phyloP scores from a whole-genome alignment of 2,888 invertebrate genomes.

The Drosophila borborema region DNA sequence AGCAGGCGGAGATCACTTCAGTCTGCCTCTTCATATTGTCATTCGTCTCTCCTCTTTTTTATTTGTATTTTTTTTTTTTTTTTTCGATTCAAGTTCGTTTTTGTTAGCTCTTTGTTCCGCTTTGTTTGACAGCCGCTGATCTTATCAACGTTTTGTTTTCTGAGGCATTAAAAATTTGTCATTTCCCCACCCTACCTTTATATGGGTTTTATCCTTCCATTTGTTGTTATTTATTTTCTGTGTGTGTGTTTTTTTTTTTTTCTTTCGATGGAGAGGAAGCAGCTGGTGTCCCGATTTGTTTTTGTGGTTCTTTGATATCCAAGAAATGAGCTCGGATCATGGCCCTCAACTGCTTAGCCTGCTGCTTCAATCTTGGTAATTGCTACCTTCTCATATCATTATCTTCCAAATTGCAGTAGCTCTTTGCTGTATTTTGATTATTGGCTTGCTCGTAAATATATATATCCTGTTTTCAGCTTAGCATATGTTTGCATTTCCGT shows the following conservation, averaged over 20 bases:
- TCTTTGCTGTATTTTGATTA: conserved; percentile 24
- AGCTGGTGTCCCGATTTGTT: conserved; percentile 52
- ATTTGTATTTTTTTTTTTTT: background rate
- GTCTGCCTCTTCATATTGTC: conserved; percentile 48
- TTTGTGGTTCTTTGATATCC: conserved; percentile 27
- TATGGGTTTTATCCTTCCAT: conserved; percentile 41
- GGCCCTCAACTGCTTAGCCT: conserved; percentile 35
- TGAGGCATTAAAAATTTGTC: conserved; percentile 80
- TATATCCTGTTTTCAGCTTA: conserved; percentile 6
- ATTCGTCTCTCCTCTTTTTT: conserved; percentile 48
- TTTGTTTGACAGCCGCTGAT: conserved; percentile 73
- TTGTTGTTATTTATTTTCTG: conserved; percentile 10
- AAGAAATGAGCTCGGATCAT: conserved; percentile 46
- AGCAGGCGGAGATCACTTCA: conserved; percentile 72
- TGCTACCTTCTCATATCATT: conserved; percentile 41
- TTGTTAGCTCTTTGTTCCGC: conserved; percentile 65
- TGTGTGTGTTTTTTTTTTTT: background rate
- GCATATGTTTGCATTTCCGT: conserved; percentile 19
- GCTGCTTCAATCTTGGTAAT: conserved; percentile 41
- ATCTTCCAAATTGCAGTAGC: conserved; percentile 31
- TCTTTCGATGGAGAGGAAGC: conserved; percentile 57
- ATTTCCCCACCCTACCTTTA: conserved; percentile 52
- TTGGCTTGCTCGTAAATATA: background rate
- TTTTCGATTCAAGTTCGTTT: conserved; percentile 21
- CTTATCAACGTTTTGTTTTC: conserved; percentile 77